A percentile compares a stretch with the other conserved stretches of the same genome.
Conservation (phyloP, 2,113 vertebrate species). For the Laticauda colubrina region DNA sequence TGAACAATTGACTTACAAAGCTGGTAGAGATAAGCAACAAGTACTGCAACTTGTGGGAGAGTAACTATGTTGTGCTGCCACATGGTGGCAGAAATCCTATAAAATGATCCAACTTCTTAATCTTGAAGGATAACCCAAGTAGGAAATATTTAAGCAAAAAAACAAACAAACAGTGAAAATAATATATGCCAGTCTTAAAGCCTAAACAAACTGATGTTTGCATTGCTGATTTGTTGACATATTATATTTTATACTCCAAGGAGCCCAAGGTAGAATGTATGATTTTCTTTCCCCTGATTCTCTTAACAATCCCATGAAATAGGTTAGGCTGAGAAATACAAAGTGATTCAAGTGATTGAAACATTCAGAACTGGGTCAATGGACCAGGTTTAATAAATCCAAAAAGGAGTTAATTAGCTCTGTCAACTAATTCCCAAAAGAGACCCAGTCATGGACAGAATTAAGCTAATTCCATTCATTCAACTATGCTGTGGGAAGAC, state of each 20-base stretch:
- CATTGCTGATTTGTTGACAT: neutral
- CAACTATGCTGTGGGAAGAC: neutral
- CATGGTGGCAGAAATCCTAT: constrained; percentile 39
- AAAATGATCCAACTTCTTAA: neutral
- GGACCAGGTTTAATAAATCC: neutral
- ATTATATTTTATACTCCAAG: neutral
- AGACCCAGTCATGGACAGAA: neutral
- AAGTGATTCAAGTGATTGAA: neutral
- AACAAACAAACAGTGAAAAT: neutral
- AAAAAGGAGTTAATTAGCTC: neutral
- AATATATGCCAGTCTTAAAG: neutral
- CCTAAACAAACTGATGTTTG: neutral
- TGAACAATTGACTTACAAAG: constrained; percentile 45
- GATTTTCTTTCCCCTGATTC: neutral
- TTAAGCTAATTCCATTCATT: neutral
- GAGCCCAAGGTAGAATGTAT: neutral
- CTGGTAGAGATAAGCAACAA: constrained; percentile 47
- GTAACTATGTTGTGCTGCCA: constrained; percentile 49
- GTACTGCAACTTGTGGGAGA: constrained; percentile 1
- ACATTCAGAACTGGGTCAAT: neutral
- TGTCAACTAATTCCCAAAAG: neutral
- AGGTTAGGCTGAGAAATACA: neutral
- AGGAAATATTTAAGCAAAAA: neutral
- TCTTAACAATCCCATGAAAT: neutral
- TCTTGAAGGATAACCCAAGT: neutral